Percentiles rank a stretch among this genome's conserved stretches.
These are phyloP conservation scores for Plebejus argus DNA, from an alignment of 2,888 invertebrate species.

Conservation along the genomic window DNA sequence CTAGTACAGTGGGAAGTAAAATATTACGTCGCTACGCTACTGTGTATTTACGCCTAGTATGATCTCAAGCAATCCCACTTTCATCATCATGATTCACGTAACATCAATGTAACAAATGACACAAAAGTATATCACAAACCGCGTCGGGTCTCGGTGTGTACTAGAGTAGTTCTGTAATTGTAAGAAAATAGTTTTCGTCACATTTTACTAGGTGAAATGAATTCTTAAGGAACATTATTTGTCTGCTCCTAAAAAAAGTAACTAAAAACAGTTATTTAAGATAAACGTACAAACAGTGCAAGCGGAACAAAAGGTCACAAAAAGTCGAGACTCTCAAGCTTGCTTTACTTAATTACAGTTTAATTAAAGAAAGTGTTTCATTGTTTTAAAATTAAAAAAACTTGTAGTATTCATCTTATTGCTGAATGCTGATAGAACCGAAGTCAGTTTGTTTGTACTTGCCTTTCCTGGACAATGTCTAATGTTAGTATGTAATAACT, in stretches of 20 bases:
- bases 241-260: not conserved
- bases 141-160: too few species aligned
- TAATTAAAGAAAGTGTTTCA: not conserved
- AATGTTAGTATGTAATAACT: not conserved
- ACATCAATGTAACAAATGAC: too few species aligned
- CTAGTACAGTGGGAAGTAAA: too few species aligned
- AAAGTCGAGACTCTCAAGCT: constrained; percentile 13
- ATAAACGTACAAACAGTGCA: not conserved
- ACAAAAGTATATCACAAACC: too few species aligned
- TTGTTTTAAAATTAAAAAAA: not conserved
- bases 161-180: too few species aligned
- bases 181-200: too few species aligned
- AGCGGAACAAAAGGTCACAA: not conserved
- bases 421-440: not conserved
- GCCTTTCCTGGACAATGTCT: not conserved
- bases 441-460: not conserved
- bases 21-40: too few species aligned
- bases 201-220: not conserved
- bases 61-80: too few species aligned
- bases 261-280: not conserved
- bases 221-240: not conserved
- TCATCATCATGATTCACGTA: too few species aligned
- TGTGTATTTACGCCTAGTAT: too few species aligned
- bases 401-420: not conserved
- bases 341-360: not conserved